A percentile compares a stretch with the other conserved stretches of the same genome.
Conservation (phyloP, 1,140 invertebrate species). For the Cyphomyrmex costatus region DNA sequence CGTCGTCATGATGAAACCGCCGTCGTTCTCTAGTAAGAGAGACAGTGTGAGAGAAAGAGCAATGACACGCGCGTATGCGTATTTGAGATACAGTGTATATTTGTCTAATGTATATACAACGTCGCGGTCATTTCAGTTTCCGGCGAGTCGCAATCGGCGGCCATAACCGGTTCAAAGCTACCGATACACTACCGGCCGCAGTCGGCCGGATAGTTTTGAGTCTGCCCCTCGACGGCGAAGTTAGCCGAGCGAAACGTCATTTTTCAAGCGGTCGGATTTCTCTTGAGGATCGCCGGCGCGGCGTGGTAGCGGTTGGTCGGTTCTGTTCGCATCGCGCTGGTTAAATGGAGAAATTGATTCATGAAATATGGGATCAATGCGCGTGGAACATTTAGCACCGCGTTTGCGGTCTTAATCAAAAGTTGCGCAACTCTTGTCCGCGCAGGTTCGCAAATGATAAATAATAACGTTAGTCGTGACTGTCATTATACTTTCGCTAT, state of each 20-base stretch:
- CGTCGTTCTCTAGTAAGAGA: conserved; percentile 46
- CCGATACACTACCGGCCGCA: conserved; percentile 64
- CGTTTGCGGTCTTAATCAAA: conserved; percentile 65
- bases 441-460: conserved; percentile 30
- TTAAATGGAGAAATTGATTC: conserved; percentile 63
- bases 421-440: conserved; percentile 38
- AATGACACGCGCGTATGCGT: conserved; percentile 11
- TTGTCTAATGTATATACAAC: background rate
- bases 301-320: conserved; percentile 19
- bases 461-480: conserved; percentile 42
- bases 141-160: conserved; percentile 50
- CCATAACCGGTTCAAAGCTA: conserved; percentile 68
- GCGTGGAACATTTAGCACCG: conserved; percentile 58
- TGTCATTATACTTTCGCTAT: conserved; percentile 38
- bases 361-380: conserved; percentile 57
- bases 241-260: conserved; percentile 71
- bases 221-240: conserved; percentile 34
- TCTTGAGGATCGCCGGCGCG: conserved; percentile 22
- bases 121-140: conserved; percentile 45
- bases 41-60: conserved; percentile 25
- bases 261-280: conserved; percentile 62
- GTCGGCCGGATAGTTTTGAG: conserved; percentile 49
- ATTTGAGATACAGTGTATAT: background rate
- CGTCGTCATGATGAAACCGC: conserved; percentile 67
- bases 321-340: conserved; percentile 30